phyloP scores from a whole-genome alignment of 2,113 vertebrate genomes.

The Pipra filicauda region DNA sequence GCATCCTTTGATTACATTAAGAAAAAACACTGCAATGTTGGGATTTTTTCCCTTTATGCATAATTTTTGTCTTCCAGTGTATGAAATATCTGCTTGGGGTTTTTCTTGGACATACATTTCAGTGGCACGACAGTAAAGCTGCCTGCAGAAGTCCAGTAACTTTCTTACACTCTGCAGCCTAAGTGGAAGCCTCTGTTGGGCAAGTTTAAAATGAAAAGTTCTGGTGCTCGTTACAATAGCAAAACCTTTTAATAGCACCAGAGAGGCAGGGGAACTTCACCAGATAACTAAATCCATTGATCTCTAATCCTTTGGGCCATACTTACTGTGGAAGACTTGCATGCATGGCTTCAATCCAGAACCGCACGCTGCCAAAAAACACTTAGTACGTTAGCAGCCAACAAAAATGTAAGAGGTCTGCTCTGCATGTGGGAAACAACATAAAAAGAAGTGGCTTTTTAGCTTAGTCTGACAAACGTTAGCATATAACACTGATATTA shows the following conservation, averaged over 20 bases:
- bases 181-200: slow-evolving; percentile 1
- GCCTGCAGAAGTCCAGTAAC: background rate
- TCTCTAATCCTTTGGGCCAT: slow-evolving; percentile 68
- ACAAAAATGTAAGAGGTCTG: slow-evolving; percentile 78
- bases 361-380: slow-evolving; percentile 77
- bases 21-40: background rate
- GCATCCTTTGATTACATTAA: background rate
- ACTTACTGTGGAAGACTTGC: slow-evolving; percentile 72
- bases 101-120: background rate
- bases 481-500: slow-evolving; percentile 76
- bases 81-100: background rate
- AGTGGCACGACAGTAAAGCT: background rate
- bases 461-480: slow-evolving; percentile 81
- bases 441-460: slow-evolving; percentile 81
- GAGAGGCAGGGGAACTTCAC: slow-evolving; percentile 65
- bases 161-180: background rate
- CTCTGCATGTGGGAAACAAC: slow-evolving; percentile 84
- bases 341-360: slow-evolving; percentile 74
- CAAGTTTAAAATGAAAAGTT: slow-evolving; percentile 36
- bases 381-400: slow-evolving; percentile 81
- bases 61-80: background rate
- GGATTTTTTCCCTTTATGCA: background rate
- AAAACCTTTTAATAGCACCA: slow-evolving; percentile 71
- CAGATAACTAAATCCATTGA: slow-evolving; percentile 71
- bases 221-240: slow-evolving; percentile 51